phyloP scores from a whole-genome alignment of 2,888 invertebrate genomes.

The Scaptomyza caliginosa region DNA sequence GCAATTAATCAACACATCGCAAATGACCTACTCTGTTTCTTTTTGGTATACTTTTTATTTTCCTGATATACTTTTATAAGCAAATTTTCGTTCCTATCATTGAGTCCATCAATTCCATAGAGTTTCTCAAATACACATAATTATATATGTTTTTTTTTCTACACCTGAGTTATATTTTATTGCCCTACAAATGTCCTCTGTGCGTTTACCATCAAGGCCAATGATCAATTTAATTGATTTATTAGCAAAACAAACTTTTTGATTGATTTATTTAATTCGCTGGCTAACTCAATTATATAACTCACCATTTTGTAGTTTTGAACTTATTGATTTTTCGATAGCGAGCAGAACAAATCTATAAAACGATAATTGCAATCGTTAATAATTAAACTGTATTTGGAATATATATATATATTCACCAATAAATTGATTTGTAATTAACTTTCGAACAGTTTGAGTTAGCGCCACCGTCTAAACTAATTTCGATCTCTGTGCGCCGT shows the following conservation, averaged over 20 bases:
- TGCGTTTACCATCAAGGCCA: constrained; percentile 63
- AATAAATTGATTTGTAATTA: constrained; percentile 72
- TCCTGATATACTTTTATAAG: neutral
- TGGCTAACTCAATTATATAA: neutral
- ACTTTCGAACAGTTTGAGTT: constrained; percentile 78
- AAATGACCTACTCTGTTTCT: constrained; percentile 22
- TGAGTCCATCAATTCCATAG: neutral
- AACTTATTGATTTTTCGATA: neutral
- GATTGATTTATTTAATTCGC: neutral
- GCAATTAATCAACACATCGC: constrained; percentile 38
- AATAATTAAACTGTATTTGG: neutral
- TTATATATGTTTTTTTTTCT: neutral
- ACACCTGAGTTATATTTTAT: neutral
- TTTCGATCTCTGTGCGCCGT: constrained; percentile 46
- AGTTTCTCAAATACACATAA: no score
- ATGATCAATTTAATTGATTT: constrained; percentile 53
- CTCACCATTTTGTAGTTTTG: constrained; percentile 54
- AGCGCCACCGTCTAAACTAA: constrained; percentile 62
- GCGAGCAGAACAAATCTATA: constrained; percentile 4
- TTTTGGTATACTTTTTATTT: neutral
- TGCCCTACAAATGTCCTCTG: constrained; percentile 76
- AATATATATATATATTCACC: constrained; percentile 22
- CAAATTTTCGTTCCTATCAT: neutral
- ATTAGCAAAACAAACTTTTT: constrained; percentile 31
- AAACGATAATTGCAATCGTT: neutral